Evolutionary conservation across 1,140 invertebrate genomes (phyloP), one percentile per base, ranked within the genome.

Genomic region (Conus betulinus): DNA sequence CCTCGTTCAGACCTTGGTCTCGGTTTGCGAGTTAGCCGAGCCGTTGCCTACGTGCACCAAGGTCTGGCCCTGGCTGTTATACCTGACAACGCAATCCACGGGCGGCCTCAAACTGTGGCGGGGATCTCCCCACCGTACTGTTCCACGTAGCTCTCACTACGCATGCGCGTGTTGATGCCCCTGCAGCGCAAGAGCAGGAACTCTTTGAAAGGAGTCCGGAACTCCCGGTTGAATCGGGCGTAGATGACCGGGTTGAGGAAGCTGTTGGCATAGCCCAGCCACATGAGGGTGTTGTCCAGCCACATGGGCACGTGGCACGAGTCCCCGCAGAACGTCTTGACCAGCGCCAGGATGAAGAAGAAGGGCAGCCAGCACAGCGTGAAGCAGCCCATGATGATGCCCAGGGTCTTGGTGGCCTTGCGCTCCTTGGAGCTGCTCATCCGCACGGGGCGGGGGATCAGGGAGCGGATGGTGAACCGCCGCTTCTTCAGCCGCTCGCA

Each of bases 401-500:
- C 98, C 60, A 99, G 95, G 0, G 98, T 99, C 94, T 98, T 97
- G 23, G 98, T 98, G 0, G 98, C 98, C 95, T 98, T 98, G 3
- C 97, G 97, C 91, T 98, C 98, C 85, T 97, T 96, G 1, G 94
- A 95, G 25, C 84, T 87, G 27, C 90, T 88, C 23, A 89, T 60
- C n/a, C 87, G 90, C 67, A 71, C 1, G 53, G 89, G 88, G n/a
- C 89, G 87, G 5, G 91, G 90, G 52, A 94, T 67, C 10, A 94
- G 87, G 52, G 91, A 92, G 85, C 91, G 92, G 23, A 94, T 86
- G 13, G 92, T 94, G 89, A 94, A 94, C 15, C 94, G 88, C 27
- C 93, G 87, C 39, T 92, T 74, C 78, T 90, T 90, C 53, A 85
- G 13, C n/a, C 82, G 52, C 60, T 91, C 55, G 83, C 83, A 13